Percentiles rank a stretch among this genome's conserved stretches.
Conservation (phyloP, 53 echinoderm and acorn worm species). For the Paelopatides confundens region DNA sequence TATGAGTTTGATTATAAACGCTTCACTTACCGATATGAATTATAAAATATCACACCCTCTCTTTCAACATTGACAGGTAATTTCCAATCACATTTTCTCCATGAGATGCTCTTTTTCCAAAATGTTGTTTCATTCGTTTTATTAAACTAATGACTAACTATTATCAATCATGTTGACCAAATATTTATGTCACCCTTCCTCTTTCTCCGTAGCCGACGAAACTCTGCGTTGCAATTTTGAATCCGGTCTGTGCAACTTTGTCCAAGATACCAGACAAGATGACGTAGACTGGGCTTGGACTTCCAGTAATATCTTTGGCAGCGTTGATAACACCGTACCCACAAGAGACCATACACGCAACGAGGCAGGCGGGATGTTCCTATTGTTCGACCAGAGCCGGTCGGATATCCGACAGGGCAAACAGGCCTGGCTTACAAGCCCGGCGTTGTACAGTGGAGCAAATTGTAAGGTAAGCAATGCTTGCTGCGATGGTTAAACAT, state of each 20-base stretch:
- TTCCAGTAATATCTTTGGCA: slow-evolving; percentile 56
- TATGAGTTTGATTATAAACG: too few relatives aligned
- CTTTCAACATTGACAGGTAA: too few relatives aligned
- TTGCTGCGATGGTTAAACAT: too few relatives aligned
- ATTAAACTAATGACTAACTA: too few relatives aligned
- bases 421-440: slow-evolving; percentile 59
- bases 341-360: slow-evolving; percentile 78
- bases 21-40: too few relatives aligned
- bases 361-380: slow-evolving; percentile 58
- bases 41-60: too few relatives aligned
- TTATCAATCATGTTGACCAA: not conserved
- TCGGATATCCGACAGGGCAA: not conserved
- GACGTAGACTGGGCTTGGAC: slow-evolving; percentile 44
- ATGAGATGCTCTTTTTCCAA: too few relatives aligned
- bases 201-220: not conserved
- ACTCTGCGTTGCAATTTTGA: slow-evolving; percentile 59
- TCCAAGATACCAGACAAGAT: slow-evolving; percentile 42
- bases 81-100: too few relatives aligned
- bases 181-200: not conserved
- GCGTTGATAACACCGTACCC: slow-evolving; percentile 69
- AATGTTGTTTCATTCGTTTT: too few relatives aligned
- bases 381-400: slow-evolving; percentile 42
- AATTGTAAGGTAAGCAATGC: not conserved
- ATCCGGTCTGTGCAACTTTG: slow-evolving; percentile 38
- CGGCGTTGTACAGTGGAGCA: slow-evolving; percentile 36